Percentiles rank a stretch among this genome's conserved stretches.
Conservation (phyloP, 2,797 vertebrate genomes). For the Syndactyla subalaris region DNA sequence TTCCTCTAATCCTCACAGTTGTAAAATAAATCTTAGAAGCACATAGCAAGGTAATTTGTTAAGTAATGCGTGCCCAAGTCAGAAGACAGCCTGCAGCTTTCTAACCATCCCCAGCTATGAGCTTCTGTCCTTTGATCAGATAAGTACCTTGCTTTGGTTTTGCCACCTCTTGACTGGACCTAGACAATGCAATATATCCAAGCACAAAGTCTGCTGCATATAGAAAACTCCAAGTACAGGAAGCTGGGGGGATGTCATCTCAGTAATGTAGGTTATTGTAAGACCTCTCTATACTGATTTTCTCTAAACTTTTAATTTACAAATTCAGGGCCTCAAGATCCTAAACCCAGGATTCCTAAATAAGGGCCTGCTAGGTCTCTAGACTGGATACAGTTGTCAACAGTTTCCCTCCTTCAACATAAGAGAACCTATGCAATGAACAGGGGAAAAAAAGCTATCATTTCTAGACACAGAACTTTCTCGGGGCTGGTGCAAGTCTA, state of each 20-base stretch:
- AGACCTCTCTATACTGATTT: background rate
- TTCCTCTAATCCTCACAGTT: constrained; percentile 27
- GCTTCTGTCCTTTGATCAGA: background rate
- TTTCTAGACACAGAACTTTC: background rate
- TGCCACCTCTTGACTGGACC: background rate
- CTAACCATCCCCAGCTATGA: background rate
- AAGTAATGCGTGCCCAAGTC: constrained; percentile 5
- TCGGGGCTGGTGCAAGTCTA: background rate
- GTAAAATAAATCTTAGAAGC: constrained; percentile 52
- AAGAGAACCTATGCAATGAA: background rate
- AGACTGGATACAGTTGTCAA: background rate
- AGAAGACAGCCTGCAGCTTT: constrained; percentile 36
- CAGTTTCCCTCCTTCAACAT: background rate
- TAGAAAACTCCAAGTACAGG: background rate
- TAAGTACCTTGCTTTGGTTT: background rate
- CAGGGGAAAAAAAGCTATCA: background rate
- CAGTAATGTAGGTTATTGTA: background rate
- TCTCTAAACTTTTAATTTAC: background rate
- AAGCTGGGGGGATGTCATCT: background rate
- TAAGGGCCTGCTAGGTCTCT: background rate
- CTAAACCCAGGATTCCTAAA: background rate
- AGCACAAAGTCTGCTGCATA: background rate
- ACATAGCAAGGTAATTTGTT: constrained; percentile 32
- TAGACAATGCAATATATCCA: background rate
- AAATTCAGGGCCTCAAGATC: background rate